These are phyloP conservation scores for Cecidostiba fungosa DNA, from an alignment of 2,888 invertebrate species.

Conservation along the genomic window DNA sequence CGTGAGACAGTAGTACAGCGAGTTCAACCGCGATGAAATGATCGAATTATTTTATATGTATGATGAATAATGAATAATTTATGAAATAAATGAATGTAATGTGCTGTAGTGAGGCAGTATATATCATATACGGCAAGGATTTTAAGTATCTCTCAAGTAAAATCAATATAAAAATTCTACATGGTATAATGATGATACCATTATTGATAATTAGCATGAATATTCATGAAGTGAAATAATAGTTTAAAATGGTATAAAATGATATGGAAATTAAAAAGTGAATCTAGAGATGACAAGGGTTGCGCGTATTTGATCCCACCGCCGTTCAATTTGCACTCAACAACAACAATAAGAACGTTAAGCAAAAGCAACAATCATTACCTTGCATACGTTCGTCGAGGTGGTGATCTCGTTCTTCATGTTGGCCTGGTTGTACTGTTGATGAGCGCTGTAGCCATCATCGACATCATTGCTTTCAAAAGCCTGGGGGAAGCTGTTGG, in stretches of 20 bases:
- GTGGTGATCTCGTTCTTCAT: conserved; percentile 82
- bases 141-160: background rate
- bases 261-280: background rate
- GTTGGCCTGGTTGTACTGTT: conserved; percentile 81
- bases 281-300: conserved; percentile 22
- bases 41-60: conserved; percentile 29
- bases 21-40: conserved; percentile 12
- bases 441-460: conserved; percentile 82
- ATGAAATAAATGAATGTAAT: conserved; percentile 3
- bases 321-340: background rate
- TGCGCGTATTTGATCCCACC: background rate
- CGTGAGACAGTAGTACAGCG: background rate
- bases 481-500: conserved; percentile 78
- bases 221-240: background rate
- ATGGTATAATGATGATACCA: background rate
- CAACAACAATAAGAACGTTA: background rate
- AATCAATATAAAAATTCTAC: background rate
- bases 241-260: background rate
- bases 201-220: background rate
- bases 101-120: background rate
- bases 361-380: conserved; percentile 72
- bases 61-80: conserved; percentile 20
- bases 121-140: background rate
- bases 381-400: conserved; percentile 89
- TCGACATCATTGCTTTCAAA: conserved; percentile 81